Evolutionary conservation across 2,797 vertebrate species (phyloP).

Genomic region (Sternarchorhynchus goeldii): DNA sequence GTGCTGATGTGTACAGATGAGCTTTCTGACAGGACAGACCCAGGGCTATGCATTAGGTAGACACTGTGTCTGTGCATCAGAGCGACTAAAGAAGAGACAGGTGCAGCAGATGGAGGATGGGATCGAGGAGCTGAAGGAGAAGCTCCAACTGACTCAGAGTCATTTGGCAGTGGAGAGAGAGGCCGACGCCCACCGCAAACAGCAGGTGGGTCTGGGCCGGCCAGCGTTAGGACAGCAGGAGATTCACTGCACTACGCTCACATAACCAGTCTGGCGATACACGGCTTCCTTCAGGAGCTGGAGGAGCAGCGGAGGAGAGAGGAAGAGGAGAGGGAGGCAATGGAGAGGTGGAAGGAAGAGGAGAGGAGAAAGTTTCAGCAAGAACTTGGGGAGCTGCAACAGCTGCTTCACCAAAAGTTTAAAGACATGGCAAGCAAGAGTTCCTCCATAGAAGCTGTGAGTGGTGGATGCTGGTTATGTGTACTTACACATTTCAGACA

Average conservation of each 20-base stretch:
- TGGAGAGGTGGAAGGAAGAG: constrained; percentile 76
- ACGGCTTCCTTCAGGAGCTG: constrained; percentile 60
- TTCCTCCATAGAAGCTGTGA: constrained; percentile 69
- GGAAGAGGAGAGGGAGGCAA: constrained; percentile 58
- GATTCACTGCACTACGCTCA: neutral
- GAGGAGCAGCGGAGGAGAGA: constrained; percentile 60
- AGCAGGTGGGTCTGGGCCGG: constrained; percentile 64
- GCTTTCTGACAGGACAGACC: too few species aligned
- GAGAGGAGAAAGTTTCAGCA: constrained; percentile 68
- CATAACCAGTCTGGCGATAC: neutral
- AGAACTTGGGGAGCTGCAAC: constrained; percentile 70
- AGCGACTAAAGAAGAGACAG: constrained; percentile 67
- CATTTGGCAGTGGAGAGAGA: constrained; percentile 69
- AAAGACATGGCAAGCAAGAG: constrained; percentile 68
- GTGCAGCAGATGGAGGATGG: constrained; percentile 68
- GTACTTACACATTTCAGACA: constrained; percentile 39
- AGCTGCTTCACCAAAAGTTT: constrained; percentile 66
- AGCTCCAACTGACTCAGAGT: constrained; percentile 65
- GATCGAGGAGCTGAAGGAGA: constrained; percentile 70
- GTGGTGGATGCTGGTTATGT: constrained; percentile 13
- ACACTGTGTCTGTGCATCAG: constrained; percentile 53
- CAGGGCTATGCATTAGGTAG: neutral
- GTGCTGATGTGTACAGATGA: too few species aligned
- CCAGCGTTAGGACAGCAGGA: too few species aligned
- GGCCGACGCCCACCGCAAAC: constrained; percentile 59